Base-by-base conservation (phyloP, 2,888 invertebrate genomes). In the Teinopalpus imperialis region DNA sequence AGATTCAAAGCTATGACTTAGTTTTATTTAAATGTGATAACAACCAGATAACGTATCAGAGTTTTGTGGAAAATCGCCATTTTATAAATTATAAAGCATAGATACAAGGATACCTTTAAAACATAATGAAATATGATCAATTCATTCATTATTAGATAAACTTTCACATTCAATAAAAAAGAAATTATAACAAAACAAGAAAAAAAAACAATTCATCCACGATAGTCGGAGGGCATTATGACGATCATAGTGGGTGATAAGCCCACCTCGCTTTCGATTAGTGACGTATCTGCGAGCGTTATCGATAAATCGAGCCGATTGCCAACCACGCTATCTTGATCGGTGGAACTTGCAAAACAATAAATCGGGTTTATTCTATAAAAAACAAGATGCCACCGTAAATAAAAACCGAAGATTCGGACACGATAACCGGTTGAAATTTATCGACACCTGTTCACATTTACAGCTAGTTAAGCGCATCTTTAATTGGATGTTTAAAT, bases 221-320 rank as follows among this genome's bases (percentile, higher is more conserved):
- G 52, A 59, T 56, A 57, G 54, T 47, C 35, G 26, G 31, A 48
- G 53, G 56, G 58, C 59, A 61, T 72, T 80, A 78, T 81, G 76
- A 78, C 74, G 83, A 85, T 85, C 71, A 74, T 74, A 76, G 74
- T 73, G 74, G 69, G 68, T 72, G 86, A 86, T 86, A 86, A 82
- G 74, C 69, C 65, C 66, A 59, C 64, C 64, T 59, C 65, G 67
- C 64, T 67, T 69, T 73, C 77, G 79, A 81, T 74, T 85, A 86
- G 86, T 81, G 86, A 83, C 81, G 82, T 81, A 67, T 72, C 74
- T 56, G 55, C 48, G 54, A 71, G 72, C 74, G 60, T 74, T 85
- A 85, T 86, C 86, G 85, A 83, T 81, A 69, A 69, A 81, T 74
- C 74, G 69, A 71, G 56, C 74, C 77, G 76, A 80, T 80, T 74